A percentile compares a stretch with the other conserved stretches of the same genome.
phyloP scores from a whole-genome alignment of 2,888 invertebrate species.

The Gymnocheta viridis region DNA sequence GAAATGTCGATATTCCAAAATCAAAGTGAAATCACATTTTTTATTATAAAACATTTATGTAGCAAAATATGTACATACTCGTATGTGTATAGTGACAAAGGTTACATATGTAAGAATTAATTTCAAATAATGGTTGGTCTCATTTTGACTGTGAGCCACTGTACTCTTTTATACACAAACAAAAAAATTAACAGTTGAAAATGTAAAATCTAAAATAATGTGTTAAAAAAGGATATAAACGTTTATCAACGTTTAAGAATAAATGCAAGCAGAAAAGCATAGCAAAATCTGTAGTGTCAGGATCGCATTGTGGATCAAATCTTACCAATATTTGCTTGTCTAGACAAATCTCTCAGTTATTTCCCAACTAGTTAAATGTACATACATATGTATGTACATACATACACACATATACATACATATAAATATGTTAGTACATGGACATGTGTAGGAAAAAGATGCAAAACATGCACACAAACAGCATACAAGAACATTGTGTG shows the following conservation, averaged over 20 bases:
- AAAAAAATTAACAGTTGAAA: no score
- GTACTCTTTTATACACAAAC: no score
- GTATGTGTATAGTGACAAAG: no score
- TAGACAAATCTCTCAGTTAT: conserved; percentile 16
- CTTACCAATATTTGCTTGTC: conserved; percentile 13
- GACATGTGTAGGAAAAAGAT: conserved; percentile 21
- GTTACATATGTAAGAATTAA: no score
- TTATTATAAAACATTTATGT: no score
- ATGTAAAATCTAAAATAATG: background rate
- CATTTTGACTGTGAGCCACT: no score
- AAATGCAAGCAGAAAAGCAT: background rate
- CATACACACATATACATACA: background rate
- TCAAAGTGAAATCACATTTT: no score
- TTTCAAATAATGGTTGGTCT: no score
- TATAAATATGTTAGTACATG: no score
- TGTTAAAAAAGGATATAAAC: background rate
- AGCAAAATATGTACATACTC: no score
- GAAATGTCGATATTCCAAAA: no score
- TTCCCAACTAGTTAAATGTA: background rate
- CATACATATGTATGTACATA: background rate
- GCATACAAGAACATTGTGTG: no score
- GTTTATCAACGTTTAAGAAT: conserved; percentile 11
- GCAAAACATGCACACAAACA: background rate
- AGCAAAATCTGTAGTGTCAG: conserved; percentile 10
- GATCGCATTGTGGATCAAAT: conserved; percentile 29